A percentile compares a stretch with the other conserved stretches of the same genome.
Evolutionary conservation across 2,888 invertebrate species (phyloP).

Genomic region (Scaptomyza tumidula): DNA sequence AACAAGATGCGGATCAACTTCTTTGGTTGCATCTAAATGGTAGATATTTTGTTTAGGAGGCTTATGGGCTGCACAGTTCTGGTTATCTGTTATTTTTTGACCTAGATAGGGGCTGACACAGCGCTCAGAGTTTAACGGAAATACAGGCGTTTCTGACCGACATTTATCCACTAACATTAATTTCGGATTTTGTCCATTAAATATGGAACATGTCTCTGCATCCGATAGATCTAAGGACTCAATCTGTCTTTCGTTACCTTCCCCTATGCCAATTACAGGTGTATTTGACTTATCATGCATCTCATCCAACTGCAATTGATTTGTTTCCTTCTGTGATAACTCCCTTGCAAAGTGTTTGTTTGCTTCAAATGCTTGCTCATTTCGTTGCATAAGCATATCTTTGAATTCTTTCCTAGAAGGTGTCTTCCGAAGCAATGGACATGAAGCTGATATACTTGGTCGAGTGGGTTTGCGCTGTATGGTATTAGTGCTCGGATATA

Average conservation of each 20-base stretch:
- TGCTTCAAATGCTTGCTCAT: slow-evolving; percentile 72
- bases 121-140: slow-evolving; percentile 91
- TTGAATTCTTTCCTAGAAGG: slow-evolving; percentile 83
- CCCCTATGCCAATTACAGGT: slow-evolving; percentile 8
- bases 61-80: neutral
- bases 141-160: slow-evolving; percentile 94
- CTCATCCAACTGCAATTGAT: slow-evolving; percentile 66
- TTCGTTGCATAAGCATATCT: slow-evolving; percentile 82
- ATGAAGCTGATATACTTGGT: slow-evolving; percentile 69
- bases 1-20: slow-evolving; percentile 94
- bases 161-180: slow-evolving; percentile 74
- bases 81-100: neutral
- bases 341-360: slow-evolving; percentile 52
- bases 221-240: slow-evolving; percentile 51
- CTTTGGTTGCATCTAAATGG: slow-evolving; percentile 86
- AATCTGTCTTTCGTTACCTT: slow-evolving; percentile 29
- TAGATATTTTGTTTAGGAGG: neutral
- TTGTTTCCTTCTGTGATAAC: slow-evolving; percentile 58
- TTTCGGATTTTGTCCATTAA: neutral
- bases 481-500: slow-evolving; percentile 89
- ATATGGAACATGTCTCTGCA: slow-evolving; percentile 5
- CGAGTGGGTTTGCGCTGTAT: slow-evolving; percentile 87
- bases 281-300: slow-evolving; percentile 56
- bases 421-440: slow-evolving; percentile 78
- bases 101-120: slow-evolving; percentile 72